Percentiles rank a stretch among this genome's conserved stretches.
phyloP scores from a whole-genome alignment of 2,888 invertebrate species.

The Rhaphigaster nebulosa region DNA sequence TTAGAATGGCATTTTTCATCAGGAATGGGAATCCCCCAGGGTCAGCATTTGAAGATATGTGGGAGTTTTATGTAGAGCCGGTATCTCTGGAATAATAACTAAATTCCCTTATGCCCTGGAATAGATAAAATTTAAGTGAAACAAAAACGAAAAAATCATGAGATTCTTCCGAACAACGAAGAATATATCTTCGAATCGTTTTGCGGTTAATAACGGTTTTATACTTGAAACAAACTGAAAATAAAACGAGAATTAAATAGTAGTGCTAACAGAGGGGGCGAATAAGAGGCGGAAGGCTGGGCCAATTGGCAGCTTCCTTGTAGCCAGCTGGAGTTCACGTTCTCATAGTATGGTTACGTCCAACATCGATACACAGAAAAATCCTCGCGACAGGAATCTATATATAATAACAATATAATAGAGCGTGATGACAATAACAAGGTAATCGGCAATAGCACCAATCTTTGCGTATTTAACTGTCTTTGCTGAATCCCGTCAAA shows the following conservation, averaged over 20 bases:
- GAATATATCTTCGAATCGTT: neutral
- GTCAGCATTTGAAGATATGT: too few relatives aligned
- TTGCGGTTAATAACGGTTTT: neutral
- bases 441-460: too few relatives aligned
- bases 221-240: neutral
- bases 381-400: too few relatives aligned
- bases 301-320: conserved; percentile 15
- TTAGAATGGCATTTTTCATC: too few relatives aligned
- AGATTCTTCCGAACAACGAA: neutral
- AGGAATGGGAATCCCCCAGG: too few relatives aligned
- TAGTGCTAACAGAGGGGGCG: neutral
- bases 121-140: neutral
- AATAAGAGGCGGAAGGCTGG: neutral
- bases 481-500: too few relatives aligned
- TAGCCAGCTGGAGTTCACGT: neutral
- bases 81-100: neutral
- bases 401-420: too few relatives aligned
- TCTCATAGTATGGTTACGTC: neutral
- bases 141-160: neutral
- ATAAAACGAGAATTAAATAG: neutral
- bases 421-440: too few relatives aligned
- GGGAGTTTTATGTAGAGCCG: neutral
- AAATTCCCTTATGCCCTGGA: neutral
- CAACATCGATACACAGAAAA: neutral
- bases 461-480: too few relatives aligned